These are phyloP conservation scores for Harpagoxenus sublaevis DNA, from an alignment of 2,888 invertebrate genomes.

Conservation along the genomic window DNA sequence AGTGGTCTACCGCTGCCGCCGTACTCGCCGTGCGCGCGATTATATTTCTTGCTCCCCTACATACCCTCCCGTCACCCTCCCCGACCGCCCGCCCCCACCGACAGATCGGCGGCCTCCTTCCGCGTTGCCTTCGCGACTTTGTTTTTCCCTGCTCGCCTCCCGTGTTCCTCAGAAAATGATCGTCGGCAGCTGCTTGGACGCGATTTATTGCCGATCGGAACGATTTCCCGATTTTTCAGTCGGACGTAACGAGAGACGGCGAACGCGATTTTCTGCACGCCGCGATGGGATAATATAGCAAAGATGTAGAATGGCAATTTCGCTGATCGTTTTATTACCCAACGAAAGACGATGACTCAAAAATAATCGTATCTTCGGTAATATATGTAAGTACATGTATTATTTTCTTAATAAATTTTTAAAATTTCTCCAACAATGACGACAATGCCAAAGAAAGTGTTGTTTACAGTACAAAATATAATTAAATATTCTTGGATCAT, in stretches of 20 bases:
- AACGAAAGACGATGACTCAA: background rate
- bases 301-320: slow-evolving; percentile 33
- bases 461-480: background rate
- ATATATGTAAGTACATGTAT: background rate
- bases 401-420: background rate
- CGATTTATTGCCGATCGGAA: slow-evolving; percentile 56
- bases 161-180: slow-evolving; percentile 45
- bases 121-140: slow-evolving; percentile 53
- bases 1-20: slow-evolving; percentile 76
- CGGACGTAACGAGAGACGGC: slow-evolving; percentile 44
- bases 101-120: slow-evolving; percentile 31
- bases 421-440: background rate
- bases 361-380: background rate
- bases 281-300: background rate
- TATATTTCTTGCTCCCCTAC: slow-evolving; percentile 80
- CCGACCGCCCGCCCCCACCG: slow-evolving; percentile 50
- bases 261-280: slow-evolving; percentile 42
- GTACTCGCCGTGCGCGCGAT: slow-evolving; percentile 72
- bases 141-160: slow-evolving; percentile 39
- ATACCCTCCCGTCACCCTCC: slow-evolving; percentile 51
- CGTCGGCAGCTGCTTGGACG: slow-evolving; percentile 54
- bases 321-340: slow-evolving; percentile 7
- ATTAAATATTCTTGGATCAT: background rate
- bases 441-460: background rate
- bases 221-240: slow-evolving; percentile 54